Base-by-base conservation (phyloP, 2,113 vertebrate species). In the Gavialis gangeticus region DNA sequence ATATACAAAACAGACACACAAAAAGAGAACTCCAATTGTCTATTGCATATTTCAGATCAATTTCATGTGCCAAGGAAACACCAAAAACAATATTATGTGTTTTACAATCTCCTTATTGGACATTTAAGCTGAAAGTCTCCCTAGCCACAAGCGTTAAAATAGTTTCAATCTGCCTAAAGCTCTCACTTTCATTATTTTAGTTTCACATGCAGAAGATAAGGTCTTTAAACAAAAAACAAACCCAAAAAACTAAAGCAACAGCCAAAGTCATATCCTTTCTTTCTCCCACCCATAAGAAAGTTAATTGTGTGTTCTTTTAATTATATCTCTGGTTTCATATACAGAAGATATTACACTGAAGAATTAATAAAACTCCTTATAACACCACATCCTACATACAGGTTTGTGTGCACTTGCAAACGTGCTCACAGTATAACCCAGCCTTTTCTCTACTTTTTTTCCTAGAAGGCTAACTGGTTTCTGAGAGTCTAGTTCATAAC, bases 381-480 rank as follows among this genome's bases (percentile, higher is more conserved):
- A 73, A 73, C 34, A 73, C 34, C 46, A 6, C 34, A 46, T 46
- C 69, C 34, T 0, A 2, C 34, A 28, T 0, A 7, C 18, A 58
- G 73, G 67, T 28, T 17, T 57, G 60, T 57, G 75, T 0, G 2
- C 6, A 25, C 60, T 24, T 62, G 13, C 5, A 37, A 17, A 67
- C 2, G 5, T 1, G 0, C 60, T 0, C 1, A 64, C 80, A 87
- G 85, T 2, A 75, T 16, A 87, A 69, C 46, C 56, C 27, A 88
- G 77, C 5, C 0, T 54, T 93, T 94, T 66, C 87, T 4, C 89
- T 11, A 24, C 79, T 84, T 77, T 30, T 46, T 46, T 46, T 46
- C 46, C 46, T 93, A 96, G 78, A 76, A 93, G 93, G 95, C 91
- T 93, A 96, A 96, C 85, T 85, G 79, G 30, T 69, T 95, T 87